Evolutionary conservation across 2,797 vertebrate genomes (phyloP), one percentile per base, ranked within the genome.

Genomic region (Lithobates sylvaticus): DNA sequence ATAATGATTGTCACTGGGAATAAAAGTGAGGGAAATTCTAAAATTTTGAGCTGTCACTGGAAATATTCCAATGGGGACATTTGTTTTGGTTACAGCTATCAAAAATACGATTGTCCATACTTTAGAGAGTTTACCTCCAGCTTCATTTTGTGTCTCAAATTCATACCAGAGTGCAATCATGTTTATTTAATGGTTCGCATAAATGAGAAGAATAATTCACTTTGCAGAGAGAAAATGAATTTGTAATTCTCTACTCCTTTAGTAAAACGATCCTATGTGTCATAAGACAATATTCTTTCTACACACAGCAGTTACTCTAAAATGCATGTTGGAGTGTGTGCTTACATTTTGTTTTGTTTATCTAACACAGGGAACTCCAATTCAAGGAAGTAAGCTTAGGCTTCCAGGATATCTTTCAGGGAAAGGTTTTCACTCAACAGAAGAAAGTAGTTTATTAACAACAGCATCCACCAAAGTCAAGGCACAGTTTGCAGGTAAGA

Each of bases 361-460:
- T n/a, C n/a, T n/a, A 54, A 88, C 77, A 21, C 90, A 99, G 98
- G 94, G 93, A 86, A 97, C 97, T 1, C 95, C 96, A 0, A 98
- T 99, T 88, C 97, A 98, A 91, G 97, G 98, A 91, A 99, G 97
- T 93, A 99, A 98, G 91, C 94, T 99, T 54, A 96, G 97, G 81
- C 95, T 99, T 85, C 98, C 98, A 36, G 98, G 98, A 4, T 99
- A 99, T 88, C 92, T 99, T n/a, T 99, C 98, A 23, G 98, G 98
- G 69, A 99, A 99, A 91, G 95, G 97, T 54, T 99, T 99, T 90
- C 98, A 99, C 90, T 97, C 96, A 0, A 93, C 93, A 86, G 98
- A 99, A n/a, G 98, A 99, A 90, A 96, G 96, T 3, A 95, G 95
- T 47, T 89, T 99, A 90, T 96, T 99, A 89, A 97, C 94, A 5